Evolutionary conservation across 1,140 invertebrate genomes (phyloP).

Genomic region (Megathymus violae): DNA sequence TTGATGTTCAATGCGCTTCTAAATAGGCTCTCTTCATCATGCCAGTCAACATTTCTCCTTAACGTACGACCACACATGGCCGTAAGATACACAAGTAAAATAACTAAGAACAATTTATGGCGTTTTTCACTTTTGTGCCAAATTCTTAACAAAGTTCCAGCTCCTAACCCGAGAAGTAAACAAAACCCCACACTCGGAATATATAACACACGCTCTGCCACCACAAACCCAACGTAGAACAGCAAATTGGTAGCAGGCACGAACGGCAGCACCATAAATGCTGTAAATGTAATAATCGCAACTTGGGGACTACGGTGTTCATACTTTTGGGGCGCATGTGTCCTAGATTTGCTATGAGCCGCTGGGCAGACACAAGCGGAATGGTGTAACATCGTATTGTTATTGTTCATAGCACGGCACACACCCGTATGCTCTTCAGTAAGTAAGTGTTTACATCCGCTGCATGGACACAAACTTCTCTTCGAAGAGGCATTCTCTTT

Average conservation of each 20-base stretch:
- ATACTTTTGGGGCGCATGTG: slow-evolving; percentile 53
- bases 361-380: slow-evolving; percentile 74
- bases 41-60: slow-evolving; percentile 94
- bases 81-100: slow-evolving; percentile 86
- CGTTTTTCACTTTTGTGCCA: slow-evolving; percentile 81
- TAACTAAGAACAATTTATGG: slow-evolving; percentile 76
- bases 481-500: slow-evolving; percentile 69
- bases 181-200: slow-evolving; percentile 98
- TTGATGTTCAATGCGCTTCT: slow-evolving; percentile 95
- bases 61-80: slow-evolving; percentile 91
- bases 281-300: slow-evolving; percentile 86
- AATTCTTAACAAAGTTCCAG: slow-evolving; percentile 75
- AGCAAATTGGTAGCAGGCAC: slow-evolving; percentile 96
- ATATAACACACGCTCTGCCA: slow-evolving; percentile 97
- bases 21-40: slow-evolving; percentile 96
- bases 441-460: slow-evolving; percentile 81
- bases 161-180: slow-evolving; percentile 92
- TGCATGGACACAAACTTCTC: slow-evolving; percentile 77
- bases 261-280: slow-evolving; percentile 94
- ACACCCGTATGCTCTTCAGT: slow-evolving; percentile 83
- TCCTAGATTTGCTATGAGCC: slow-evolving; percentile 57
- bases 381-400: slow-evolving; percentile 81
- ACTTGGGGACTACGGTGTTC: slow-evolving; percentile 74
- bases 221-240: slow-evolving; percentile 98
- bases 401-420: slow-evolving; percentile 85